Evolutionary conservation across 2,797 vertebrate species (phyloP), one percentile per base, ranked within the genome.

Genomic region (Helarctos malayanus): DNA sequence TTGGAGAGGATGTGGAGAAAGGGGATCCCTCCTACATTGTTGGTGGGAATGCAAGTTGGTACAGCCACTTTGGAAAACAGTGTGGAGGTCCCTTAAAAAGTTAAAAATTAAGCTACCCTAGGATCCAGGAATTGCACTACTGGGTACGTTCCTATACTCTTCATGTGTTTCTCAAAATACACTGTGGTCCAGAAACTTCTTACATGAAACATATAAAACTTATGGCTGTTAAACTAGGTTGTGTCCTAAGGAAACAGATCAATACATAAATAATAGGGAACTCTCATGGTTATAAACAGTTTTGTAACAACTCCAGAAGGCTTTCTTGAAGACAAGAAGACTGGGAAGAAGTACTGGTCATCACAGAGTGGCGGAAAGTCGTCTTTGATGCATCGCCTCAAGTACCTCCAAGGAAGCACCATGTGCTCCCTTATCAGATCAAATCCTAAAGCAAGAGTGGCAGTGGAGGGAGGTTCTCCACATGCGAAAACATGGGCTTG

Each of bases 201-300:
- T 61, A n/a, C 3, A 76, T 14, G 21, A 92, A 61, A 78, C 32
- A 35, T 3, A 13, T 21, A 76, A 47, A 91, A 87, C 54, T 57
- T 11, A 71, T 0, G 21, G 38, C 19, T 69, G 52, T 91, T 73
- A 89, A 73, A 47, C 29, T 68, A 88, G 1, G 21, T 8, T 19
- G 15, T 49, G 13, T 83, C 61, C 27, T 96, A 59, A 94, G 93
- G 13, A 95, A 71, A 88, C 10, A 29, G 69, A 86, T 18, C 54
- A 78, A 65, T 54, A 73, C 25, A 25, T 27, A 87, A 80, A 32
- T 35, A 91, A 73, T 0, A 49, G 52, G 5, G n/a, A 93, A 54
- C 38, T 45, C 21, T 47, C 2, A 0, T 35, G 68, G 23, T 65
- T 76, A n/a, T 52, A 85, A 38, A 85, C n/a, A 35, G 19, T 75